Evolutionary conservation across 1,140 invertebrate genomes (phyloP).

Genomic region (Drosophila pectinifera): DNA sequence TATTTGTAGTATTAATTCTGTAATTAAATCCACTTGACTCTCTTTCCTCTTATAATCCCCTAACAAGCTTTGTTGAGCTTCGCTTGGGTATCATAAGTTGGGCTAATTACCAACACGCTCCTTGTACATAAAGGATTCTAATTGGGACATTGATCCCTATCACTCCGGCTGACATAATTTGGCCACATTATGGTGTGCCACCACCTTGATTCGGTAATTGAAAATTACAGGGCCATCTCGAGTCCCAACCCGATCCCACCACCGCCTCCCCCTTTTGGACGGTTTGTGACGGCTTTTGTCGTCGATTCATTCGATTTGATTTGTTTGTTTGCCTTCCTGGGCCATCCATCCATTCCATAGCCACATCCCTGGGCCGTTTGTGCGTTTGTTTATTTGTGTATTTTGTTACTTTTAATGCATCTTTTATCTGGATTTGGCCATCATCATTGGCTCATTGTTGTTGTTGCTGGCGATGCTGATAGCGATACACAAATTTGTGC

Average conservation of each 20-base stretch:
- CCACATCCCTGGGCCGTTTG: slow-evolving; percentile 25
- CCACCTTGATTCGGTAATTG: slow-evolving; percentile 76
- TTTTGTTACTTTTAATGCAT: slow-evolving; percentile 83
- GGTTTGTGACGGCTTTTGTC: slow-evolving; percentile 43
- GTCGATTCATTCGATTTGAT: slow-evolving; percentile 76
- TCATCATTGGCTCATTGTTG: slow-evolving; percentile 63
- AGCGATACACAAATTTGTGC: slow-evolving; percentile 78
- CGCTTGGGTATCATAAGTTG: slow-evolving; percentile 41
- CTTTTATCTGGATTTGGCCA: slow-evolving; percentile 82
- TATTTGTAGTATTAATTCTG: background rate
- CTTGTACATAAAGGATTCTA: slow-evolving; percentile 53
- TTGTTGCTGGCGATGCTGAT: slow-evolving; percentile 52
- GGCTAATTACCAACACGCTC: slow-evolving; percentile 54
- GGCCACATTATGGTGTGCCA: slow-evolving; percentile 59
- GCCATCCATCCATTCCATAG: slow-evolving; percentile 7
- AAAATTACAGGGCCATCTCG: slow-evolving; percentile 67
- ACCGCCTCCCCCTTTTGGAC: slow-evolving; percentile 21
- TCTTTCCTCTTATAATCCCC: background rate
- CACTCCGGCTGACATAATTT: slow-evolving; percentile 69
- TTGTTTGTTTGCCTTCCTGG: slow-evolving; percentile 72
- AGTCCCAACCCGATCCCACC: slow-evolving; percentile 35
- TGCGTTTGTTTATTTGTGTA: slow-evolving; percentile 80
- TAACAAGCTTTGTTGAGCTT: slow-evolving; percentile 5
- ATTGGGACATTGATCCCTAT: slow-evolving; percentile 68
- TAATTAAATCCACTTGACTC: slow-evolving; percentile 7